A percentile compares a stretch with the other conserved stretches of the same genome.
phyloP scores from a whole-genome alignment of 2,797 vertebrate genomes.

The Brachyrhaphis roseni region DNA sequence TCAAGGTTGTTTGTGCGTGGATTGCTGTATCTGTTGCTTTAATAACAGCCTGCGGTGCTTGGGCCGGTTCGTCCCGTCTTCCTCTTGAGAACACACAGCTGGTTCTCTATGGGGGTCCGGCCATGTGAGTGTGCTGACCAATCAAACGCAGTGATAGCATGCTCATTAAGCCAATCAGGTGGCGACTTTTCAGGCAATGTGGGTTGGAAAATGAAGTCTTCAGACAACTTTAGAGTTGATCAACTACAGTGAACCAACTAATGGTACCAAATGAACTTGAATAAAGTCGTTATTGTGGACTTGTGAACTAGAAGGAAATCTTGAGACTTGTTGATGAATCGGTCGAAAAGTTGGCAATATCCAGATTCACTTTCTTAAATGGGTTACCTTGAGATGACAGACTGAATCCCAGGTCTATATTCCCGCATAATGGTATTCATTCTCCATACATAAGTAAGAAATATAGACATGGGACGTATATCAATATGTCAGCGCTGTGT shows the following conservation, averaged over 20 bases:
- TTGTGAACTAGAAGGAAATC: neutral
- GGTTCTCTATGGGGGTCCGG: neutral
- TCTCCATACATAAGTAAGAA: constrained; percentile 21
- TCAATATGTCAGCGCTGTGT: constrained; percentile 13
- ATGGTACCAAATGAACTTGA: no score
- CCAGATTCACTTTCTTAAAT: neutral
- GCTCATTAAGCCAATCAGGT: neutral
- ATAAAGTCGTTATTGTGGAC: neutral
- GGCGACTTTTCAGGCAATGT: neutral
- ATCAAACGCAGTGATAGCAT: neutral
- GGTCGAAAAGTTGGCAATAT: neutral
- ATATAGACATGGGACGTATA: neutral
- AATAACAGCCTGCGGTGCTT: neutral
- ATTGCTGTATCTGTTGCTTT: neutral
- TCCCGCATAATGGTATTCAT: constrained; percentile 1
- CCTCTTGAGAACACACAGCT: neutral
- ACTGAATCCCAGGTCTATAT: neutral
- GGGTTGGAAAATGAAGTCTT: neutral
- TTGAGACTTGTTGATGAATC: neutral
- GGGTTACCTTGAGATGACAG: neutral
- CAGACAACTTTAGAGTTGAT: neutral
- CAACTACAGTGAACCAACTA: neutral
- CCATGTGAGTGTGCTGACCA: neutral
- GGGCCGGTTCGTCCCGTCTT: neutral
- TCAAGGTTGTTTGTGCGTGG: neutral